Evolutionary conservation across 2,113 vertebrate species (phyloP).

Genomic region (Zosterops lateralis): DNA sequence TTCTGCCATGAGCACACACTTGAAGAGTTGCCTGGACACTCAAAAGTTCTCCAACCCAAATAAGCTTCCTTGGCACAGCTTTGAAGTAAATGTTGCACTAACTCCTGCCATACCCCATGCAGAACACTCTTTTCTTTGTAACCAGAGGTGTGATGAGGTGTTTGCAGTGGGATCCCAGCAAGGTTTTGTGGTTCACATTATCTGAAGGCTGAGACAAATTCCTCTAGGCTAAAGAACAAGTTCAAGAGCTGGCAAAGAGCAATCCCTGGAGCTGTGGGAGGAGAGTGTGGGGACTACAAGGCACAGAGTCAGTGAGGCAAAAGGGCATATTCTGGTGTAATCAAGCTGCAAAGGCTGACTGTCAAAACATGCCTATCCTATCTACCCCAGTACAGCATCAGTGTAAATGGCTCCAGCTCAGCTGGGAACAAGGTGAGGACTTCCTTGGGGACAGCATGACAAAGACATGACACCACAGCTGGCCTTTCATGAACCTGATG

Average conservation of each 20-base stretch:
- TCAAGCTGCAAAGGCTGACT: background rate
- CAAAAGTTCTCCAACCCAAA: background rate
- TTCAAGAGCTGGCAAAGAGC: background rate
- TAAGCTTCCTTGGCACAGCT: background rate
- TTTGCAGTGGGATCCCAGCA: background rate
- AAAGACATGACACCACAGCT: background rate
- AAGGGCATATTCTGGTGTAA: background rate
- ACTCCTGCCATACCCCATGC: accelerated
- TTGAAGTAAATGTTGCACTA: background rate
- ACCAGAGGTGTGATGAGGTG: background rate
- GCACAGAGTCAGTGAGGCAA: background rate
- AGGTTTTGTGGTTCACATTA: background rate
- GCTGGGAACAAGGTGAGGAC: background rate
- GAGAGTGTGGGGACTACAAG: background rate
- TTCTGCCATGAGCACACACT: background rate
- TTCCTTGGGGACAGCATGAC: background rate
- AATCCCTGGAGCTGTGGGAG: background rate
- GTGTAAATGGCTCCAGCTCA: background rate
- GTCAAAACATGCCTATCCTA: background rate
- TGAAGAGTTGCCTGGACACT: background rate
- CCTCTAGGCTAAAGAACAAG: background rate
- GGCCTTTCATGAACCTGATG: background rate
- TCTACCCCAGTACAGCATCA: background rate
- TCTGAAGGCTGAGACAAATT: background rate
- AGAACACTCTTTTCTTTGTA: background rate